Evolutionary conservation across 2,888 invertebrate genomes (phyloP).

Genomic region (Spodoptera picta): DNA sequence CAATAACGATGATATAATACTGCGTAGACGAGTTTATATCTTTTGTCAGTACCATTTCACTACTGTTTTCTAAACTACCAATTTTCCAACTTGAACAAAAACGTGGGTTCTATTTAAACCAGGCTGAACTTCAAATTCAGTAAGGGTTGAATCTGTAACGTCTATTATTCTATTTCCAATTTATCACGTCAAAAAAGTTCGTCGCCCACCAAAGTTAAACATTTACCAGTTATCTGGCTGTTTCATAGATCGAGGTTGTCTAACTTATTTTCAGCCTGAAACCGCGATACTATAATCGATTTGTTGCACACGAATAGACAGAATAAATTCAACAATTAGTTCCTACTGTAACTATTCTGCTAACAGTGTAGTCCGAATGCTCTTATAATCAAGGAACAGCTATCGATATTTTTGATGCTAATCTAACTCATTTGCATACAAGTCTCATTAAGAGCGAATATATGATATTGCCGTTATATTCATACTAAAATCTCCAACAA

Average conservation of each 20-base stretch:
- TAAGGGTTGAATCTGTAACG: no score
- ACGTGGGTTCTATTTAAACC: no score
- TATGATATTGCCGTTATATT: conserved; percentile 38
- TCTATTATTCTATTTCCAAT: no score
- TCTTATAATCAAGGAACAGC: conserved; percentile 3
- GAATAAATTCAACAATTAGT: background rate
- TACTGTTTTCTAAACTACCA: background rate
- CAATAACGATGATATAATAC: no score
- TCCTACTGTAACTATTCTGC: conserved; percentile 1
- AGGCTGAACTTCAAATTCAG: no score
- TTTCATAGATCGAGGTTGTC: conserved; percentile 47
- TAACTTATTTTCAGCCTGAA: conserved; percentile 28
- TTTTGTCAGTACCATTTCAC: background rate
- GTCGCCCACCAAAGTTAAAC: conserved; percentile 1
- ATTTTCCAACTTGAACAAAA: no score
- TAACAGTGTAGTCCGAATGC: background rate
- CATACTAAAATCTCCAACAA: conserved; percentile 22
- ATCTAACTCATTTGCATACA: conserved; percentile 41
- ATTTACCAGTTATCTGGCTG: conserved; percentile 26
- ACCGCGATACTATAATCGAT: conserved; percentile 25
- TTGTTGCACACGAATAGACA: conserved; percentile 16
- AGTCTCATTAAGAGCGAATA: conserved; percentile 23
- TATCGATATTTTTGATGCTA: conserved; percentile 27
- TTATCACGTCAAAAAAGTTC: no score
- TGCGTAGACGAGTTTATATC: no score